Conservation (phyloP, 2,888 invertebrate genomes). For the Plemyria rubiginata region DNA sequence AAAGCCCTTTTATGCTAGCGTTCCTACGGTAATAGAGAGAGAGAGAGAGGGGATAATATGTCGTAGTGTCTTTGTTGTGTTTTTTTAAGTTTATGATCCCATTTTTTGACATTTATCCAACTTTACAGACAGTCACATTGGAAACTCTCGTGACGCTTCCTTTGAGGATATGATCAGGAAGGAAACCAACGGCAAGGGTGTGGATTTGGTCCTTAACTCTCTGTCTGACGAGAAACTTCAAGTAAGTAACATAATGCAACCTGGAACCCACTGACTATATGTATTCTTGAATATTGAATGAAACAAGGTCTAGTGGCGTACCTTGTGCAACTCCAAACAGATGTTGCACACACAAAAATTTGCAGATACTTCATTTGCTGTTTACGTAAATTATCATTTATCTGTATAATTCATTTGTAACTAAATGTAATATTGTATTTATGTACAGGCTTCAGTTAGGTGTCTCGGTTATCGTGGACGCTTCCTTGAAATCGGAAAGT, state of each 20-base stretch:
- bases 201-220: conserved; percentile 96
- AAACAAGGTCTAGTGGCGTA: background rate
- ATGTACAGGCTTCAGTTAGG: conserved; percentile 75
- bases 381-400: background rate
- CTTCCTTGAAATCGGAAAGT: conserved; percentile 92
- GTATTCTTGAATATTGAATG: background rate
- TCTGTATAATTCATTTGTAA: background rate
- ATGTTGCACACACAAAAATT: background rate
- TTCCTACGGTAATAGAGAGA: no score
- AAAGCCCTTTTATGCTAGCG: no score
- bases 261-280: background rate
- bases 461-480: conserved; percentile 85
- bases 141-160: conserved; percentile 93
- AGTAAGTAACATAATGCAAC: conserved; percentile 56
- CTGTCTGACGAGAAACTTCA: conserved; percentile 95
- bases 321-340: background rate
- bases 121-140: conserved; percentile 87
- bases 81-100: background rate
- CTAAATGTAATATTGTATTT: background rate
- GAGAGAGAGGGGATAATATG: no score
- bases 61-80: no score
- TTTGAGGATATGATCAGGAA: conserved; percentile 94
- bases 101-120: conserved; percentile 2
- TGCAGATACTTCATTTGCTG: background rate
- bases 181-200: conserved; percentile 93